Evolutionary conservation across 1,140 invertebrate species (phyloP), one percentile per base, ranked within the genome.

Genomic region (Armadillidium nasatum): DNA sequence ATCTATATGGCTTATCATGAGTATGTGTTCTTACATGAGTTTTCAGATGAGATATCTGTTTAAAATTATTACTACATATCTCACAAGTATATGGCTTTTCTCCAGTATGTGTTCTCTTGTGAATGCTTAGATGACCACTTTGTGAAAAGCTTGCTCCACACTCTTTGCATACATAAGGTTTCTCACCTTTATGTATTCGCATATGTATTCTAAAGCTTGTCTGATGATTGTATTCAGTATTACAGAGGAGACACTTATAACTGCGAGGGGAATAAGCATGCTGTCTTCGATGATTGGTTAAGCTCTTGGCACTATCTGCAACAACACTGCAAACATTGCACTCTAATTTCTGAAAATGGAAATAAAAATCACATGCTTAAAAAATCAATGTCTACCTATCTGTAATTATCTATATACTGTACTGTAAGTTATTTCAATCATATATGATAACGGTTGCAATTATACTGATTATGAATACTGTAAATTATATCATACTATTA

Each of bases 11-110:
- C 75, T 88, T 85, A 80, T 89, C 88, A 13, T 87, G 84, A 0
- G 85, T 85, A 75, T 86, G 85, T 10, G 81, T 83, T n/a, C 82
- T 71, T 19, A 83, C 82, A 72, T 85, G 84, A 10, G 82, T 82
- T 69, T 83, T 83, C 19, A 83, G 76, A 70, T 83, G 82, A 22
- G 79, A 80, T 82, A 94, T 94, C 83, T 94, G 94, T 76, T 93
- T 95, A 78, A 96, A 91, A 21, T 90, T 89, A 83, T 95, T 95
- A 78, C 94, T 91, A 83, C 95, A 97, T 76, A 97, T 90, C 0
- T 90, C 88, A 85, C 95, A 97, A 44, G 91, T 87, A 81, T 95
- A 94, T 4, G 92, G 92, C 79, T 93, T 91, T 43, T 93, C 88
- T 33, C 94, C 94, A 54, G 89, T 89, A 81, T 89, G 89, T 43